phyloP scores from a whole-genome alignment of 2,888 invertebrate genomes.

The Synergus laeviventris region DNA sequence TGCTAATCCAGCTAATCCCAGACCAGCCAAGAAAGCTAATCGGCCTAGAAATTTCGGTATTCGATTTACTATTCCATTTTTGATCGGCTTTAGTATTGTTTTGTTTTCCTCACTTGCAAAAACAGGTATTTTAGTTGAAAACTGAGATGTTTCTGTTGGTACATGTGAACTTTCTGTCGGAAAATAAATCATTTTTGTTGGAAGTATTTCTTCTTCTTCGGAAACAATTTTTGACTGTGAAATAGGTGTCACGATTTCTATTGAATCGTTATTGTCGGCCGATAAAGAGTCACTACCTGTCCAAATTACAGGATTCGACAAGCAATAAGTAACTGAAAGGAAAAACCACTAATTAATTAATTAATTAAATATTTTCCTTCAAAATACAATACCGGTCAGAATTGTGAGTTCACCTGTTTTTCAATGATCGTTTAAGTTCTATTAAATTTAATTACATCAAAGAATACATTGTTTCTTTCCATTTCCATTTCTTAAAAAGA shows the following conservation, averaged over 20 bases:
- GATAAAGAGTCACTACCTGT: constrained; percentile 2
- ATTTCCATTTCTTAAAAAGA: too few species aligned
- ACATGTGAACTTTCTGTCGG: neutral
- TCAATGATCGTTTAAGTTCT: too few species aligned
- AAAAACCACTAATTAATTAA: neutral
- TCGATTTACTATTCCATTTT: constrained; percentile 44
- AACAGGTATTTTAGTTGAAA: neutral
- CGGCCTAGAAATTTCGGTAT: constrained; percentile 63
- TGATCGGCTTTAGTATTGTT: neutral
- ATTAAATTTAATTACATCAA: too few species aligned
- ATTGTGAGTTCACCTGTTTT: too few species aligned
- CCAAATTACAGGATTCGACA: constrained; percentile 71
- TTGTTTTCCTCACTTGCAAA: neutral
- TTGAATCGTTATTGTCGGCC: constrained; percentile 74
- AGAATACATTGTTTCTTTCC: too few species aligned
- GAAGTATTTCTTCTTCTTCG: neutral
- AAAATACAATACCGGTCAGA: too few species aligned
- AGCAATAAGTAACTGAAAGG: constrained; percentile 60
- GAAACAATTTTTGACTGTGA: constrained; percentile 53
- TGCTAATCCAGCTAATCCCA: constrained; percentile 60
- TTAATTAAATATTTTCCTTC: neutral
- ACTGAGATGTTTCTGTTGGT: neutral
- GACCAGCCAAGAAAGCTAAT: constrained; percentile 66
- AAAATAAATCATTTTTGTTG: neutral
- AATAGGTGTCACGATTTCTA: constrained; percentile 74